Evolutionary conservation across 2,113 vertebrate genomes (phyloP).

Genomic region (Xiphias gladius): DNA sequence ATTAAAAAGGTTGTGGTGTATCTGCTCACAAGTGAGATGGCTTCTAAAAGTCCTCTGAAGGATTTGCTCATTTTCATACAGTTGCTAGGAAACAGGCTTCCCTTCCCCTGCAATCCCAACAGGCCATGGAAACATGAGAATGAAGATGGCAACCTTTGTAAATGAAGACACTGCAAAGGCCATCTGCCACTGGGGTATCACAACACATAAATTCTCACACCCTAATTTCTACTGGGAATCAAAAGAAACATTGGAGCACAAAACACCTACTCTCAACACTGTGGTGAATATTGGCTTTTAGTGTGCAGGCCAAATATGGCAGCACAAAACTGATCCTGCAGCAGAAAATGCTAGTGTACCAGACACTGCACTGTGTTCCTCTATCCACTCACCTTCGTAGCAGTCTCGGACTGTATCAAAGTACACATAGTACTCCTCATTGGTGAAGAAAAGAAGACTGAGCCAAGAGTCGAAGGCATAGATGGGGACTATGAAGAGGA

Average conservation of each 20-base stretch:
- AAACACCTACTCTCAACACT: not conserved
- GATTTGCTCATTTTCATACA: conserved; percentile 60
- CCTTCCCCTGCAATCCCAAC: conserved; percentile 73
- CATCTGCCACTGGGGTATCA: conserved; percentile 67
- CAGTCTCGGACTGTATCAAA: conserved; percentile 96
- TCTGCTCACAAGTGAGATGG: conserved; percentile 36
- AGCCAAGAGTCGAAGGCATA: conserved; percentile 98
- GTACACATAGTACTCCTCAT: conserved; percentile 98
- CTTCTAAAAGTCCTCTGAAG: conserved; percentile 67
- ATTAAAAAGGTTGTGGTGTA: conserved; percentile 32
- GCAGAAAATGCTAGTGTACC: not conserved
- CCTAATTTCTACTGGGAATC: conserved; percentile 33
- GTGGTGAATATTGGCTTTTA: not conserved
- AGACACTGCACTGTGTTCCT: not conserved
- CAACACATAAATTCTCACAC: conserved; percentile 52
- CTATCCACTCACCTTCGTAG: conserved; percentile 91
- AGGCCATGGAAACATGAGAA: conserved; percentile 75
- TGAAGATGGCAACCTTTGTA: conserved; percentile 82
- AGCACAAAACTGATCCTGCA: not conserved
- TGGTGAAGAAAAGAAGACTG: conserved; percentile 98
- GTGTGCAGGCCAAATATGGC: not conserved
- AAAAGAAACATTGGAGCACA: conserved; percentile 3
- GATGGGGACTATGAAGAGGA: conserved; percentile 98
- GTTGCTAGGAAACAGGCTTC: conserved; percentile 87
- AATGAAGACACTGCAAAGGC: conserved; percentile 71